Conservation (phyloP, 2,113 vertebrate species). For the Oreochromis niloticus region DNA sequence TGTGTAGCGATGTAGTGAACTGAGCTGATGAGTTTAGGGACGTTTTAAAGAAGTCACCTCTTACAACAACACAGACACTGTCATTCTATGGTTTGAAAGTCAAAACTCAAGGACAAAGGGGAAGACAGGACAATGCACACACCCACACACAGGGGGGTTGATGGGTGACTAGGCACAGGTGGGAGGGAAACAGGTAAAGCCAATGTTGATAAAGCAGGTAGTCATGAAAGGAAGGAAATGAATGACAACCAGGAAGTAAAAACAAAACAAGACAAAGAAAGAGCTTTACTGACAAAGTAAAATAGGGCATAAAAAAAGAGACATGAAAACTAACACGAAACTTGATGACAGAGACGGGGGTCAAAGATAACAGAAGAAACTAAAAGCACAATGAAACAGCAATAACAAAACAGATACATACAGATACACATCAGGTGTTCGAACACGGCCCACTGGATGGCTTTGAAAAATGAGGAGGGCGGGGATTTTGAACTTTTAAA, state of each 20-base stretch:
- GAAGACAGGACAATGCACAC: not conserved
- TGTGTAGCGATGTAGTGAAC: not conserved
- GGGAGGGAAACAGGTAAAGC: not conserved
- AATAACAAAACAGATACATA: not conserved
- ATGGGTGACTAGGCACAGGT: not conserved
- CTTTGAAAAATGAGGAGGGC: not conserved
- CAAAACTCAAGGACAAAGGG: not conserved
- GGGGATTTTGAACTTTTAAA: not conserved
- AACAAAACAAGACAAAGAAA: not conserved
- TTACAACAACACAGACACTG: not conserved
- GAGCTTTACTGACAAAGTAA: not conserved
- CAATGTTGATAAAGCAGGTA: not conserved
- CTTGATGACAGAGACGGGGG: not conserved
- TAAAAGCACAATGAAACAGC: not conserved
- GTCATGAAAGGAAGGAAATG: not conserved
- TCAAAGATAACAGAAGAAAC: not conserved
- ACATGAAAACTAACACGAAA: not conserved
- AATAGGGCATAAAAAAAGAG: not conserved
- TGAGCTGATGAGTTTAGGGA: not conserved
- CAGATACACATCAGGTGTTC: not conserved
- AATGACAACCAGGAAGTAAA: not conserved
- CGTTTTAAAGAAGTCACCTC: not conserved
- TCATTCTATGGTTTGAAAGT: not conserved
- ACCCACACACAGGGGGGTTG: not conserved
- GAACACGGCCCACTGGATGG: not conserved